Conservation (phyloP, 1,140 invertebrate genomes). For the Harpegnathos saltator region DNA sequence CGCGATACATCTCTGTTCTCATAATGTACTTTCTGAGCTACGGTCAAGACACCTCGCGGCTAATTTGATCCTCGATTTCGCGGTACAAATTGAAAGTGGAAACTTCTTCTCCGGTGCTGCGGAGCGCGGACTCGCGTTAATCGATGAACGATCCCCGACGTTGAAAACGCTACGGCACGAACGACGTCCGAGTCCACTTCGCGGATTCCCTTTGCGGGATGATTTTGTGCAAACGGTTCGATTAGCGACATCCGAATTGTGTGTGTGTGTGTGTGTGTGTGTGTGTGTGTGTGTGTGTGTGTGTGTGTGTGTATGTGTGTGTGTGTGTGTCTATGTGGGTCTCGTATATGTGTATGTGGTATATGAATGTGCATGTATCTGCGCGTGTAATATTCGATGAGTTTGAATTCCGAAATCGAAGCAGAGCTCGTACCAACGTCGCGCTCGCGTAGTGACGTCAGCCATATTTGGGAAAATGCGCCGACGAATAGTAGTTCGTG, state of each 20-base stretch:
- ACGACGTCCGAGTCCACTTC: background rate
- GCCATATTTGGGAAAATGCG: constrained; percentile 20
- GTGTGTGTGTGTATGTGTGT: too few species aligned
- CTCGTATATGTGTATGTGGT: too few species aligned
- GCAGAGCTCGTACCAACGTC: constrained; percentile 68
- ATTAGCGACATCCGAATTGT: constrained; percentile 8
- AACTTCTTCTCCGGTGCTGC: background rate
- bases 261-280: background rate
- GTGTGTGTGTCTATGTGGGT: background rate
- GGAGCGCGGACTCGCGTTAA: background rate
- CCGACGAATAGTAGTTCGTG: constrained; percentile 54
- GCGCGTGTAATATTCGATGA: constrained; percentile 3
- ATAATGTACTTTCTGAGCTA: background rate
- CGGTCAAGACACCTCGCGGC: background rate
- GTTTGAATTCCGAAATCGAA: constrained; percentile 45
- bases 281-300: background rate
- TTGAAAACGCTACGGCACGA: background rate
- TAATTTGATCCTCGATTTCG: constrained; percentile 1
- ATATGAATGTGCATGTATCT: background rate
- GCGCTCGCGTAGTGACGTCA: constrained; percentile 20
- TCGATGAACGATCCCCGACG: constrained; percentile 3
- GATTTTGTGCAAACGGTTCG: background rate
- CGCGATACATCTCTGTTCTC: background rate
- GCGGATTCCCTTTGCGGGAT: background rate
- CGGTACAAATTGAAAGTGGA: background rate